Evolutionary conservation across 2,113 vertebrate genomes (phyloP).

Genomic region (Tenrec ecaudatus): DNA sequence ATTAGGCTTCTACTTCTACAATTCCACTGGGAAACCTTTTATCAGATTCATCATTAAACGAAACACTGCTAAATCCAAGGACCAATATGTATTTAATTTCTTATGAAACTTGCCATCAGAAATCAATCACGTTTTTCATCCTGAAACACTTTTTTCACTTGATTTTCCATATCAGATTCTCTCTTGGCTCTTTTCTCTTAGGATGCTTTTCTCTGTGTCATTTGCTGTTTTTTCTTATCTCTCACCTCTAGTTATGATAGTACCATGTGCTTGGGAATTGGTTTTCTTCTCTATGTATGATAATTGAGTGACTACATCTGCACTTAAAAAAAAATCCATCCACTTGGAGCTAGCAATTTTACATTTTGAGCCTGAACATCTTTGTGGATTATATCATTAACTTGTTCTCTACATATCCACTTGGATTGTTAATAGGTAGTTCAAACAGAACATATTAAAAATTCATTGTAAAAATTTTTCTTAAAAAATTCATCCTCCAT

Average conservation of each 20-base stretch:
- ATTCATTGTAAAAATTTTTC: no score
- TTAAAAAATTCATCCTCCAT: no score
- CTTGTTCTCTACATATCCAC: no score
- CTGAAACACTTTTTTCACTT: not conserved
- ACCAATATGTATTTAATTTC: not conserved
- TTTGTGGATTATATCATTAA: no score
- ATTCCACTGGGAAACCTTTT: not conserved
- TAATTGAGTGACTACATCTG: no score
- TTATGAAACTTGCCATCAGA: not conserved
- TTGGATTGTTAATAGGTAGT: no score
- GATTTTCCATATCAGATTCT: not conserved
- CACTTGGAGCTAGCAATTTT: no score
- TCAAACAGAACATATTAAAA: no score
- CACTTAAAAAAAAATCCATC: no score
- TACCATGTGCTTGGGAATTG: not conserved
- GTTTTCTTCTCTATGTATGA: no score
- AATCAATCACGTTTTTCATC: not conserved
- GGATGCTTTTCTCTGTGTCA: not conserved
- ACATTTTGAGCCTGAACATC: no score
- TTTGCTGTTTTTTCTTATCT: not conserved
- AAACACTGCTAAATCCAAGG: not conserved
- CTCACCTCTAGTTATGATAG: not conserved
- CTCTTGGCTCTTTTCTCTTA: not conserved
- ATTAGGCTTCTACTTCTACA: not conserved
- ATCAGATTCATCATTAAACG: not conserved